Evolutionary conservation across 2,888 invertebrate species (phyloP), one percentile per base, ranked within the genome.

Genomic region (Caenorhabditis sp.): DNA sequence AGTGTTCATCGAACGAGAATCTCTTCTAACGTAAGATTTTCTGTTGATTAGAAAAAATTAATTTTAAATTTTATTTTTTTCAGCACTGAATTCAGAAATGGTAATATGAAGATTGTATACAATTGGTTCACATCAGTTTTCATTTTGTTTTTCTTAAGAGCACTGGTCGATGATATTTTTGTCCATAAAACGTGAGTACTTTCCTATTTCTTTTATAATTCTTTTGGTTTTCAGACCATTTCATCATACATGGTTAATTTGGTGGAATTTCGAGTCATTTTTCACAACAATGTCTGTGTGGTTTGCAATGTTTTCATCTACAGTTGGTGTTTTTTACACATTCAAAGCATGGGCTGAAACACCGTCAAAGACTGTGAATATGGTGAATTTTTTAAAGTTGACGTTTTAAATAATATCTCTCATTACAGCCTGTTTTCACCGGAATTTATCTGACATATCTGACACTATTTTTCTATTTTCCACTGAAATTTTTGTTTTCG

Each of bases 201-300:
- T 21, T 54, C 57, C n/a, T 26, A 23, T 59, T 37, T 60, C 50
- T 2, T 31, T 31, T 3, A 43, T 14, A 43, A 43, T 43, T 43
- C n/a, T n/a, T n/a, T n/a, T n/a, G n/a, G 43, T 43, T 43, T 43
- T 43, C 59, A 85, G 85, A 50, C 86, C 85, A 5, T 60, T 86
- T 4, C 69, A 85, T 59, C 86, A 86, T 58, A 83, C 83, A 19
- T 86, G 86, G 86, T 69, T 86, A 2, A 83, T 86, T 26, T 78
- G 79, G 66, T 86, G 86, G 86, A 86, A 86, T 66, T 86, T 86
- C 51, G 66, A 69, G n/a, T 77, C 82, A 12, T 77, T 86, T 31
- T 80, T 81, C 10, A 66, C 69, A 10, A 86, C 85, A 10, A 73
- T 86, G 75, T 61, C 69, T 43, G 81, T 84, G 3, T 86, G 86